phyloP scores from a whole-genome alignment of 2,113 vertebrate species.

The Ctenomys sociabilis region DNA sequence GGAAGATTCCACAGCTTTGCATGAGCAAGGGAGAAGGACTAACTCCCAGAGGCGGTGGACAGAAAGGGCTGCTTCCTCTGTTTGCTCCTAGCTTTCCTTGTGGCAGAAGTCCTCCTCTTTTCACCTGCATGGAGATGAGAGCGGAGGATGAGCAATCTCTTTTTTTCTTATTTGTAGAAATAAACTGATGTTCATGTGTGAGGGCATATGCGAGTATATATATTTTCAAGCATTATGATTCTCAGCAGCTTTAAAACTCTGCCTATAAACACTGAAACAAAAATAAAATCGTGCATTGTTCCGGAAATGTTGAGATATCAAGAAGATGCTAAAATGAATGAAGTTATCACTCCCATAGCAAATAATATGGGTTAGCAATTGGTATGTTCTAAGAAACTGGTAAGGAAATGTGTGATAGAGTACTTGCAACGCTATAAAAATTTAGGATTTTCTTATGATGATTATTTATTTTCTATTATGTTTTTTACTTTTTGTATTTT shows the following conservation, averaged over 20 bases:
- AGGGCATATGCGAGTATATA: not conserved
- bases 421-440: not conserved
- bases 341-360: not conserved
- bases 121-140: not conserved
- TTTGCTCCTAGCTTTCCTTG: not conserved
- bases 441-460: conserved; percentile 10
- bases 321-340: conserved; percentile 28
- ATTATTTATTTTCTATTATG: not conserved
- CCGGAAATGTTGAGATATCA: not conserved
- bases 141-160: not conserved
- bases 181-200: not conserved
- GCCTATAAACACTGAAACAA: not conserved
- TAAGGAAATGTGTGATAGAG: conserved; percentile 16
- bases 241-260: conserved; percentile 1
- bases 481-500: not conserved
- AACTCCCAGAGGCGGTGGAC: not conserved
- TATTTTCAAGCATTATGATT: conserved; percentile 14
- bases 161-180: not conserved
- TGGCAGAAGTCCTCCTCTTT: not conserved
- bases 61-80: not conserved
- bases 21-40: not conserved
- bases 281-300: conserved; percentile 7
- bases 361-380: not conserved
- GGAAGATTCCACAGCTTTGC: not conserved
- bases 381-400: not conserved